These are phyloP conservation scores for Andrena flavipes DNA, from an alignment of 2,888 invertebrate species.

Conservation along the genomic window DNA sequence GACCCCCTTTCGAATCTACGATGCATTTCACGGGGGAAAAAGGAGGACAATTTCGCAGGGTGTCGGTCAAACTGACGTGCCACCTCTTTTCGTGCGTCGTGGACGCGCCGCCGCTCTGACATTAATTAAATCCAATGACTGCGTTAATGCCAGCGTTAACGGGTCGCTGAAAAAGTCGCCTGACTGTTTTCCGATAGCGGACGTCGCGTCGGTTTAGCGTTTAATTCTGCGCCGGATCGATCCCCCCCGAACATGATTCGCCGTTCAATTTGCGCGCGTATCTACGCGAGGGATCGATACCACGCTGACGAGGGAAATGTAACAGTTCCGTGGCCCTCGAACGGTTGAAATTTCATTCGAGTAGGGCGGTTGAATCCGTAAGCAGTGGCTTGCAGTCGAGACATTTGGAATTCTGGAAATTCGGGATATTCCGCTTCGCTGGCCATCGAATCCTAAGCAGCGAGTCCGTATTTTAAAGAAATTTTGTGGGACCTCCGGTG, in stretches of 20 bases:
- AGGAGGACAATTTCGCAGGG: background rate
- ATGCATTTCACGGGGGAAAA: background rate
- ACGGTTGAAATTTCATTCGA: slow-evolving; percentile 3
- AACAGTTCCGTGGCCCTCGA: background rate
- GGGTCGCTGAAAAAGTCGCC: slow-evolving; percentile 50
- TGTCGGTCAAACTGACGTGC: slow-evolving; percentile 18
- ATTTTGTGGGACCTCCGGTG: background rate
- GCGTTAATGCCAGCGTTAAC: slow-evolving; percentile 47
- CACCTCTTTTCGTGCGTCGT: slow-evolving; percentile 3
- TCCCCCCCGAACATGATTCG: background rate
- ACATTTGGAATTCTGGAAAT: background rate
- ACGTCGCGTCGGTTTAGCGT: slow-evolving; percentile 51
- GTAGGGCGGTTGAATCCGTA: background rate
- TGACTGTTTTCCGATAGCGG: slow-evolving; percentile 53
- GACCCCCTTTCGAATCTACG: slow-evolving; percentile 7
- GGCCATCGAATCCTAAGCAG: background rate
- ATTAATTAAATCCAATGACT: slow-evolving; percentile 62
- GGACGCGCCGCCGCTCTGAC: slow-evolving; percentile 20
- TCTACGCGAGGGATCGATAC: background rate
- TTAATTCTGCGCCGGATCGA: slow-evolving; percentile 25
- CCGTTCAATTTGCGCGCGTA: slow-evolving; percentile 6
- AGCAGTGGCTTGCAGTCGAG: background rate
- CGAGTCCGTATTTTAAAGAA: background rate
- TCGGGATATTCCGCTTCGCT: background rate
- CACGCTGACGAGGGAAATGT: background rate